phyloP scores from a whole-genome alignment of 2,888 invertebrate species.

The Ganaspis brasiliensis region DNA sequence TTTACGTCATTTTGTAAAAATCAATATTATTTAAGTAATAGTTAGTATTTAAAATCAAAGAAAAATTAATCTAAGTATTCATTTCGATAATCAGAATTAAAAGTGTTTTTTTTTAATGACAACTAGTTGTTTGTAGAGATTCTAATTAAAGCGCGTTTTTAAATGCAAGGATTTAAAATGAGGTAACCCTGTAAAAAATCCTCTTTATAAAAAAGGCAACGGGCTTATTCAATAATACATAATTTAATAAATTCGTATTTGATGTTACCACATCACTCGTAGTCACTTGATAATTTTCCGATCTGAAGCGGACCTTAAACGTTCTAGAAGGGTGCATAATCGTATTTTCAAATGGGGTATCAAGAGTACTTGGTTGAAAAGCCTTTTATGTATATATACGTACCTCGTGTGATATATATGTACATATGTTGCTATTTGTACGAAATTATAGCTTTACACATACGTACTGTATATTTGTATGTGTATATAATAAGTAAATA shows the following conservation, averaged over 20 bases:
- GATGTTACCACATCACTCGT: constrained; percentile 21
- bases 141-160: too few species aligned
- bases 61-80: too few species aligned
- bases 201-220: constrained; percentile 1
- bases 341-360: constrained; percentile 57
- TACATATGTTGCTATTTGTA: not conserved
- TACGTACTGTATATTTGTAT: too few species aligned
- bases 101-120: too few species aligned
- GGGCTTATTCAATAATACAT: not conserved
- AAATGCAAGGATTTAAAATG: too few species aligned
- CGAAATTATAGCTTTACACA: not conserved
- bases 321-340: constrained; percentile 43
- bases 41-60: too few species aligned
- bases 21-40: too few species aligned
- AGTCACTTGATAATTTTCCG: constrained; percentile 54
- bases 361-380: constrained; percentile 22
- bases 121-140: too few species aligned
- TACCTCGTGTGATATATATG: not conserved
- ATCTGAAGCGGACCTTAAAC: constrained; percentile 28
- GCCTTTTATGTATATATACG: not conserved
- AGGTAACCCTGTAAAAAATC: too few species aligned
- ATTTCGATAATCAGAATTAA: too few species aligned
- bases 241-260: constrained; percentile 13
- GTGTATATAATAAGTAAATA: too few species aligned
- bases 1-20: too few species aligned